Evolutionary conservation across 2,888 invertebrate species (phyloP), one percentile per base, ranked within the genome.

Genomic region (Melipona bicolor): DNA sequence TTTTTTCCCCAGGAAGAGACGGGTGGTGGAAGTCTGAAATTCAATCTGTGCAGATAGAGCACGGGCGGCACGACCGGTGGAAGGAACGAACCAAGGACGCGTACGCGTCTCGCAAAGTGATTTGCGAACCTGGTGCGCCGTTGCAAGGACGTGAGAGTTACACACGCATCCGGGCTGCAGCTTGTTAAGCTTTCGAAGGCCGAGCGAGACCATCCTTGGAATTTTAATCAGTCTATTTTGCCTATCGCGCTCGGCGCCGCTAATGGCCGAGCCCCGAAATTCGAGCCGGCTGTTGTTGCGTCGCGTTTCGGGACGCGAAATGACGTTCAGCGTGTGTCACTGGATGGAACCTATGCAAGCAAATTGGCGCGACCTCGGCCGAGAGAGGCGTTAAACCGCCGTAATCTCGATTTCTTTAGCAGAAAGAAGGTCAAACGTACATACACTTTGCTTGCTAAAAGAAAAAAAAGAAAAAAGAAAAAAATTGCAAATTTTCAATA

Each of bases 161-260:
- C 85, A 72, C 85, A 67, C 85, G 76, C 77, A 85, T 85, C 85
- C 85, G 81, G 85, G 85, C 85, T 84, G 84, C 81, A 85, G 81
- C 84, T 73, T 81, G 84, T 85, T 76, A 75, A 85, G 81, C 59
- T 77, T 78, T 75, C 70, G 78, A 84, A 81, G 85, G 85, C 62
- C 85, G 64, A 21, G 54, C 81, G 76, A 78, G 75, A 69, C 62
- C 77, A 81, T 84, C 85, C 84, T 84, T 81, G 85, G 84, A 84
- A 85, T 85, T 84, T 78, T 76, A 85, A 85, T 73, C 81, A 67
- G 50, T 27, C 72, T 70, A 73, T 79, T 43, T 77, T 77, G 83
- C 67, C 77, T 83, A 83, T 77, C 62, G 24, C 43, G 43, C 19
- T 19, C 24, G n/a, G 32, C 49, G 59, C 27, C n/a, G 32, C 1